These are phyloP conservation scores for Microctenopoma lineatum DNA, from an alignment of 2,797 vertebrate species.

Conservation along the genomic window DNA sequence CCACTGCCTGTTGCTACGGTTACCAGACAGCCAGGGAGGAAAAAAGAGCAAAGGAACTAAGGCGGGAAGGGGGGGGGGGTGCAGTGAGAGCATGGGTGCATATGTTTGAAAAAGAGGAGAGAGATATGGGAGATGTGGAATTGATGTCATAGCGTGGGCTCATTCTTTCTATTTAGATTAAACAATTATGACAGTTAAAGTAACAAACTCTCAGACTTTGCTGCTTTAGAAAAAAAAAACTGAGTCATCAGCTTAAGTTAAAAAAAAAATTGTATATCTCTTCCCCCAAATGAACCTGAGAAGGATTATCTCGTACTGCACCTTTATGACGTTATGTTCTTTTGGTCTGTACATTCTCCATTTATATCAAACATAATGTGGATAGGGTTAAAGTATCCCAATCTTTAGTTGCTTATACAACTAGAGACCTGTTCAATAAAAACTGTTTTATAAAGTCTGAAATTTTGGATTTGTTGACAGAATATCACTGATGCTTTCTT, in stretches of 20 bases:
- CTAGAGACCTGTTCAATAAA: too few relatives aligned
- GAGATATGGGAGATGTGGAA: conserved; percentile 19
- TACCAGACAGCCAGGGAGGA: conserved; percentile 47
- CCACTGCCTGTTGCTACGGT: conserved; percentile 60
- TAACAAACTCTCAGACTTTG: conserved; percentile 42
- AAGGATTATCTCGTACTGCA: neutral
- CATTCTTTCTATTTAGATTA: conserved; percentile 48
- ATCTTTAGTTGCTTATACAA: neutral
- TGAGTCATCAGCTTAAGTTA: conserved; percentile 32
- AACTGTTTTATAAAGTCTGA: too few relatives aligned
- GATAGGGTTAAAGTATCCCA: too few relatives aligned
- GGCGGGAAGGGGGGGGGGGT: conserved; percentile 10
- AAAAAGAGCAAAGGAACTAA: neutral
- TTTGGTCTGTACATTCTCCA: neutral
- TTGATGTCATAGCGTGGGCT: conserved; percentile 41
- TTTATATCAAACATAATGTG: too few relatives aligned
- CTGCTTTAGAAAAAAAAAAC: conserved; percentile 7
- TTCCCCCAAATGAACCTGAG: conserved; percentile 19
- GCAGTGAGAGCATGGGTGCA: neutral
- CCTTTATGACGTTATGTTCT: neutral
- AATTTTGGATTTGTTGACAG: neutral
- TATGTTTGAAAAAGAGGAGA: neutral
- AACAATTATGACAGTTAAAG: conserved; percentile 48
- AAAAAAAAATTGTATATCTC: conserved; percentile 28
- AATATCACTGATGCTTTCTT: neutral